Conservation (phyloP, 2,113 vertebrate species). For the Crotalus helleri region DNA sequence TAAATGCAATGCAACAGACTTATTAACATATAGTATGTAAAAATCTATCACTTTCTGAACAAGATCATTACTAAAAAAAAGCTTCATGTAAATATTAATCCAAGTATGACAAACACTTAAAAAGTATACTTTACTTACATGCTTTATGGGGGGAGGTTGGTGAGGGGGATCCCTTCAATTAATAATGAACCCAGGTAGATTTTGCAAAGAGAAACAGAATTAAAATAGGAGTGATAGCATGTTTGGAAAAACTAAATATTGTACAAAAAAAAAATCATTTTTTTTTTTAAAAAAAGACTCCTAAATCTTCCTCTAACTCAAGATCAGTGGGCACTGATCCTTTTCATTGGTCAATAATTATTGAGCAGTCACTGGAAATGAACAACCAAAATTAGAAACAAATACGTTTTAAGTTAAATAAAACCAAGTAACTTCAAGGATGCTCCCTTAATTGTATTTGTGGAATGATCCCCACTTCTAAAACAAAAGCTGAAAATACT, state of each 20-base stretch:
- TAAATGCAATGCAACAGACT: neutral
- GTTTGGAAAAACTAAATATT: neutral
- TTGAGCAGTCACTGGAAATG: neutral
- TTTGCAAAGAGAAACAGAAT: neutral
- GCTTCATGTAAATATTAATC: neutral
- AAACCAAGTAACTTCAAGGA: neutral
- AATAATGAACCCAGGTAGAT: neutral
- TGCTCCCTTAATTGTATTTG: neutral
- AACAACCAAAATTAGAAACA: neutral
- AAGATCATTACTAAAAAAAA: neutral
- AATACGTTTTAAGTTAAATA: neutral
- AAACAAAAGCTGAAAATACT: neutral
- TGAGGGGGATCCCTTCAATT: neutral
- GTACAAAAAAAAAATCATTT: neutral
- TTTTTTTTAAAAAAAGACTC: neutral
- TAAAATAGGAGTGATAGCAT: neutral
- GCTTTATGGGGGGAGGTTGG: neutral
- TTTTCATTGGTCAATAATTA: neutral
- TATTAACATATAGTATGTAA: neutral
- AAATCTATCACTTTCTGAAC: neutral
- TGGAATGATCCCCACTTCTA: neutral
- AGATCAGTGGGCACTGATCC: neutral
- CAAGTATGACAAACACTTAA: neutral
- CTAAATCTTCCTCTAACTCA: neutral
- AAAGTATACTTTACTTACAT: neutral